Base-by-base conservation (phyloP, 2,888 invertebrate species). In the Apodemia zela region DNA sequence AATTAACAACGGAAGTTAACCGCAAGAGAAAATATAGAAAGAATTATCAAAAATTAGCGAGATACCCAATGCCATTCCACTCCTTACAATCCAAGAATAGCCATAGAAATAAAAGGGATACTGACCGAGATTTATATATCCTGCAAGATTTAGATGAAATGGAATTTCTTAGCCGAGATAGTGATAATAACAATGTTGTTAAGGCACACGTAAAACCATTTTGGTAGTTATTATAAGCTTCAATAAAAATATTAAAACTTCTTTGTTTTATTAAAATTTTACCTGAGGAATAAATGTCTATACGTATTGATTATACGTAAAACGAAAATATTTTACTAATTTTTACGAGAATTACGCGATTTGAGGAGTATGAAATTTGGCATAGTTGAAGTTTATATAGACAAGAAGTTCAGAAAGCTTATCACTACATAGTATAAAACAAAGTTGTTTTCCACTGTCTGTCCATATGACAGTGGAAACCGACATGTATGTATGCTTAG, bases 61-160 rank as follows among this genome's bases (percentile, higher is more conserved):
- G 86, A 61, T 80, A 88, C 59, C 85, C 80, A 0, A 79, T 81
- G 77, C 85, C 88, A 0, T 87, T 83, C 65, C 82, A 87, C 21
- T 84, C 78, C 29, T 66, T 81, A 47, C 77, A 79, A 21, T 49
- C 61, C 15, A 66, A 72, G 35, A 78, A 71, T 6, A 54, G 15
- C 15, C 54, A 13, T 13, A 61, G 67, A 42, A 68, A 63, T 59
- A 68, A 62, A 64, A 63, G 71, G 42, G 64, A 80, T 2, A 59
- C 73, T 0, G 78, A 78, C 10, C 72, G 79, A 65, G 72, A 84
- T 35, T 58, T 82, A 0, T 82, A 73, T 42, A 84, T 89, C 57
- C 64, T 89, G 0, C 81, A 84, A 66, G 85, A 89, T 71, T 76
- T 89, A 13, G 84, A 90, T 66, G 85, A 87, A 69, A 74, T 86